Evolutionary conservation across 1,140 invertebrate genomes (phyloP).

Genomic region (Antheraea pernyi): DNA sequence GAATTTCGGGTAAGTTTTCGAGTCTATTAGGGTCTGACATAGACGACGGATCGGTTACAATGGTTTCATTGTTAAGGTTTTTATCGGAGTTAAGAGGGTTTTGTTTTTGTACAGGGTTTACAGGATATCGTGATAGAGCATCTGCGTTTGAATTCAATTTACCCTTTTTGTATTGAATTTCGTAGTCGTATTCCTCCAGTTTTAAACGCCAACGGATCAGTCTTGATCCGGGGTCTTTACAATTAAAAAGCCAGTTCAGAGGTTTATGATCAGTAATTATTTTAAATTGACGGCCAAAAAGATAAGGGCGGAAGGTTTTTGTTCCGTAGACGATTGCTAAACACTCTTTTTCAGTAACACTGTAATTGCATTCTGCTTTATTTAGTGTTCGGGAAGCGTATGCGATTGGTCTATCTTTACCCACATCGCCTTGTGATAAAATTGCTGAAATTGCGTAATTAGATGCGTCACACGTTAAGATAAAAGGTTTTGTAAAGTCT

Average conservation of each 20-base stretch:
- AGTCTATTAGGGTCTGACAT: too few species aligned
- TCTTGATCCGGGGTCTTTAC: conserved; percentile 53
- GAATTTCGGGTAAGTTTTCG: too few species aligned
- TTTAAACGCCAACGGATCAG: conserved; percentile 45
- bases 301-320: conserved; percentile 73
- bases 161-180: conserved; percentile 41
- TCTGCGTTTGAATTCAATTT: conserved; percentile 43
- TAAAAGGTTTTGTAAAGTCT: conserved; percentile 48
- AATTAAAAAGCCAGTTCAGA: conserved; percentile 67
- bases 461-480: conserved; percentile 55
- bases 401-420: conserved; percentile 40
- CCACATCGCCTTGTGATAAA: conserved; percentile 42
- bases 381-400: conserved; percentile 42
- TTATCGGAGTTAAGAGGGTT: too few species aligned
- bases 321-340: conserved; percentile 56
- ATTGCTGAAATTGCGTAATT: conserved; percentile 45
- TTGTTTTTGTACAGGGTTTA: conserved; percentile 6
- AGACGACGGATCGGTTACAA: too few species aligned
- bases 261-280: conserved; percentile 76
- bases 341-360: conserved; percentile 31
- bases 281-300: conserved; percentile 70
- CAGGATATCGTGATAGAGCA: conserved; percentile 33
- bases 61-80: too few species aligned
- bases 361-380: conserved; percentile 26
- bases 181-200: conserved; percentile 52